Percentiles rank a stretch among this genome's conserved stretches.
Conservation (phyloP, 2,888 invertebrate species). For the Mycalesis mineus region DNA sequence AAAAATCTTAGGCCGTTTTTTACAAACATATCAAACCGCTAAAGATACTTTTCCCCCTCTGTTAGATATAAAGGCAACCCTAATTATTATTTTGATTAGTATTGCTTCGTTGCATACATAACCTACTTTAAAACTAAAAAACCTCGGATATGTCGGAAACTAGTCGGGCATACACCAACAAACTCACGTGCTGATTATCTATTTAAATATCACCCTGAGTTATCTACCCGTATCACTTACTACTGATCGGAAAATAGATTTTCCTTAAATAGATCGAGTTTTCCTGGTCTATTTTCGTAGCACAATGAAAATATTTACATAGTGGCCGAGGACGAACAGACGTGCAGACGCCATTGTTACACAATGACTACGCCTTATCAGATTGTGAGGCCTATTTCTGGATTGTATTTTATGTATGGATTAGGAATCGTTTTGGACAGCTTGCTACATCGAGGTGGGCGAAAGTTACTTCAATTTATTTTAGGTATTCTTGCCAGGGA, state of each 20-base stretch:
- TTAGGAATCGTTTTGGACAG: neutral
- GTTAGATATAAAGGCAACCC: too few species aligned
- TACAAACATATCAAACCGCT: too few species aligned
- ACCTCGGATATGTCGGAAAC: neutral
- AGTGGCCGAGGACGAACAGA: neutral
- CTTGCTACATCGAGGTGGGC: neutral
- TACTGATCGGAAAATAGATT: neutral
- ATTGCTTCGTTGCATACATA: too few species aligned
- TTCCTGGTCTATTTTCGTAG: conserved; percentile 1
- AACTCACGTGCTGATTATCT: too few species aligned
- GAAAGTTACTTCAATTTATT: neutral
- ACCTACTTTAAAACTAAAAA: too few species aligned
- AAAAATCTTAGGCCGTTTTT: too few species aligned
- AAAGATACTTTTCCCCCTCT: too few species aligned
- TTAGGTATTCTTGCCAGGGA: too few species aligned
- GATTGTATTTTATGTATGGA: conserved; percentile 17
- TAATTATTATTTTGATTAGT: too few species aligned
- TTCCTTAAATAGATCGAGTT: conserved; percentile 4
- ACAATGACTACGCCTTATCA: conserved; percentile 15
- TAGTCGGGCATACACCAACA: too few species aligned
- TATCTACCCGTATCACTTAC: neutral
- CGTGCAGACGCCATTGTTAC: conserved; percentile 6
- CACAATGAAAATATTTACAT: conserved; percentile 11
- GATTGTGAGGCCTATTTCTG: conserved; percentile 13
- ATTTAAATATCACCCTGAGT: too few species aligned